phyloP scores from a whole-genome alignment of 2,797 vertebrate species.

The Arctocebus calabarensis region DNA sequence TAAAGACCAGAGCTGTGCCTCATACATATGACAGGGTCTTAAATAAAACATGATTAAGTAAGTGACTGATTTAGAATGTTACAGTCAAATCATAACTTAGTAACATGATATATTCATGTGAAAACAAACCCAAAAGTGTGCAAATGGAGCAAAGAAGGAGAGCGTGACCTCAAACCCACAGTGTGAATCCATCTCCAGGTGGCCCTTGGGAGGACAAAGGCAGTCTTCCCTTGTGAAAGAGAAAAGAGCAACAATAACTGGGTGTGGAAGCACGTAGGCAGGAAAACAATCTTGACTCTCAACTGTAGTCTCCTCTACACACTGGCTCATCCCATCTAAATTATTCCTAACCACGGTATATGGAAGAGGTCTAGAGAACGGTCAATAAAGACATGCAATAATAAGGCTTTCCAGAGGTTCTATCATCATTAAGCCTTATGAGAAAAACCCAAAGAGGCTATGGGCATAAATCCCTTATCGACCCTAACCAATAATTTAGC shows the following conservation, averaged over 20 bases:
- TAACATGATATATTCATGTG: neutral
- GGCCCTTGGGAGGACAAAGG: neutral
- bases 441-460: neutral
- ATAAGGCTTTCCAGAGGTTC: neutral
- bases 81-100: neutral
- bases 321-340: neutral
- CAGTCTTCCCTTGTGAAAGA: neutral
- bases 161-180: neutral
- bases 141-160: neutral
- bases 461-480: neutral
- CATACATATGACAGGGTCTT: neutral
- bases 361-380: neutral
- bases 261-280: neutral
- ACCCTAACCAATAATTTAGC: neutral
- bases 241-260: neutral
- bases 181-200: neutral
- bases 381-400: neutral
- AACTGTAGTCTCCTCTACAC: neutral
- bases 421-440: neutral
- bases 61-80: constrained; percentile 33
- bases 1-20: neutral
- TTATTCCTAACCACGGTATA: neutral
- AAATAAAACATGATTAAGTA: neutral
- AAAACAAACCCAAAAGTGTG: constrained; percentile 11
- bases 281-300: neutral